Conservation (phyloP, 1,140 invertebrate species). For the Magallana ariakensis region DNA sequence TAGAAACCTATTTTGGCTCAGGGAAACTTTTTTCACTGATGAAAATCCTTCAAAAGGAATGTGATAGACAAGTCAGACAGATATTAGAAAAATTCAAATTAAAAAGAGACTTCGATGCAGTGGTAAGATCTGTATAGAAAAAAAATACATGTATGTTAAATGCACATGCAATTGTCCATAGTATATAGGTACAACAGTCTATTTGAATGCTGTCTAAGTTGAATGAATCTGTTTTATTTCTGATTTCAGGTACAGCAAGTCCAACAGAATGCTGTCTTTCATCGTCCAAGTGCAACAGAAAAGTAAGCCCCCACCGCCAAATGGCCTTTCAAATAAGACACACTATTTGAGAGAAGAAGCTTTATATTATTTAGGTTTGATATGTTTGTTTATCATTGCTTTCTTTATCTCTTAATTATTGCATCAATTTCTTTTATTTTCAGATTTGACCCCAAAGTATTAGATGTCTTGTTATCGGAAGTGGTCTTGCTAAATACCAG, state of each 20-base stretch:
- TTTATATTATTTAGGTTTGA: not conserved
- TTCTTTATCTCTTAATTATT: not conserved
- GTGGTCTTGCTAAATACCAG: slow-evolving; percentile 94
- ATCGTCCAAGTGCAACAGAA: slow-evolving; percentile 69
- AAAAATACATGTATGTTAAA: too few relatives aligned
- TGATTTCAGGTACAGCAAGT: slow-evolving; percentile 72
- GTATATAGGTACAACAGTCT: too few relatives aligned
- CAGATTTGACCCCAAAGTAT: slow-evolving; percentile 88
- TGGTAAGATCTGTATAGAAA: slow-evolving; percentile 80
- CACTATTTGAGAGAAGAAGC: too few relatives aligned
- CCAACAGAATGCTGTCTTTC: slow-evolving; percentile 71
- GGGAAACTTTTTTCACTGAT: slow-evolving; percentile 88
- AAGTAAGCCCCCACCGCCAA: slow-evolving; percentile 61
- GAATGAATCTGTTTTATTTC: not conserved
- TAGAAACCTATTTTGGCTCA: slow-evolving; percentile 95
- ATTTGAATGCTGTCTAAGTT: too few relatives aligned
- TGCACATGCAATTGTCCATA: too few relatives aligned
- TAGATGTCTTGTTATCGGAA: slow-evolving; percentile 94
- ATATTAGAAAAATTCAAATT: slow-evolving; percentile 90
- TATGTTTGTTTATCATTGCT: not conserved
- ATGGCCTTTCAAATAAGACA: too few relatives aligned
- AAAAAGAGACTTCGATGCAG: slow-evolving; percentile 86
- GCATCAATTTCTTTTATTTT: slow-evolving; percentile 32
- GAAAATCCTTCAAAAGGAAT: slow-evolving; percentile 90
- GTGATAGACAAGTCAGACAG: slow-evolving; percentile 86